Conservation (phyloP, 1,140 invertebrate species). For the Pseudomyrmex sp. region DNA sequence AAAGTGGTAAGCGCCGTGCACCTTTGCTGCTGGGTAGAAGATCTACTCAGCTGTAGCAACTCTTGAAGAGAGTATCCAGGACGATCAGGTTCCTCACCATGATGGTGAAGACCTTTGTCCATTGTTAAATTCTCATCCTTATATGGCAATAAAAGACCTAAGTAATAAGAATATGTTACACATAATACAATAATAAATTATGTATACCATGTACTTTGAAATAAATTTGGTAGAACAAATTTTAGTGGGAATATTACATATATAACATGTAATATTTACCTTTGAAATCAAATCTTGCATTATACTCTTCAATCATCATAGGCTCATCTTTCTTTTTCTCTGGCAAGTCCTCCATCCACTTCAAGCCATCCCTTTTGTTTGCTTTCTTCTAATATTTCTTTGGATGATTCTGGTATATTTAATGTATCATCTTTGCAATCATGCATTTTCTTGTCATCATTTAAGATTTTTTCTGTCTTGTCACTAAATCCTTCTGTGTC, state of each 20-base stretch:
- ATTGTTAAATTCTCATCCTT: constrained; percentile 87
- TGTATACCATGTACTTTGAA: too few species aligned
- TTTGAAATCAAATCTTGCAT: constrained; percentile 89
- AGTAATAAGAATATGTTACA: constrained; percentile 66
- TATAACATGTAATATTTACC: constrained; percentile 77
- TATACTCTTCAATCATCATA: constrained; percentile 86
- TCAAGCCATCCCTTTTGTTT: constrained; percentile 91
- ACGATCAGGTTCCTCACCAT: constrained; percentile 95
- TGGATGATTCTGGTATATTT: constrained; percentile 82
- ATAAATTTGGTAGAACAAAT: background rate
- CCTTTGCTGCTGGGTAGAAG: constrained; percentile 91
- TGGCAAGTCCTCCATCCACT: constrained; percentile 92
- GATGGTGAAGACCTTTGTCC: constrained; percentile 92
- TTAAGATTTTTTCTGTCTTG: constrained; percentile 32
- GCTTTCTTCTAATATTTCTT: constrained; percentile 87
- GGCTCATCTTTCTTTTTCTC: constrained; percentile 80
- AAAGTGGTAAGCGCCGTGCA: constrained; percentile 91
- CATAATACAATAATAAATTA: too few species aligned
- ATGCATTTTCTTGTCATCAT: constrained; percentile 45
- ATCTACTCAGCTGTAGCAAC: constrained; percentile 91
- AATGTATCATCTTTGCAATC: constrained; percentile 48
- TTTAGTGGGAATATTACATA: background rate
- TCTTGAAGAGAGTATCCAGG: constrained; percentile 96
- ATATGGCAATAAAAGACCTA: constrained; percentile 89
- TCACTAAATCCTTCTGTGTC: constrained; percentile 29